Evolutionary conservation across 1,140 invertebrate species (phyloP), one percentile per base, ranked within the genome.

Genomic region (Lasaia peninsularis): DNA sequence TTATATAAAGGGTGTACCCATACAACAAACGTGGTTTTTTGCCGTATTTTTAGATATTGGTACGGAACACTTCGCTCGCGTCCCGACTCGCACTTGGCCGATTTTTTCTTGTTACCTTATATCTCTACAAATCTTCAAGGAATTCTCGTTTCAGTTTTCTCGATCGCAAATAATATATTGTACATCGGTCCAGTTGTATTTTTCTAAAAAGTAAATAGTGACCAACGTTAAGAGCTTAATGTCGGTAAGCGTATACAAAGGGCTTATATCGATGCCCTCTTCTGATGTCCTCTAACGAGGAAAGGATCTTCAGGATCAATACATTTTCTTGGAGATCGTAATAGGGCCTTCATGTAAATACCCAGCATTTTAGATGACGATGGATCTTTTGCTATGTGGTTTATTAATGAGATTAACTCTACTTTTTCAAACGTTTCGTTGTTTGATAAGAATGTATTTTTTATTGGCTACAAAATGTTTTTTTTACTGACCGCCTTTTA

Each of bases 161-260:
- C 24, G 24, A 28, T 28, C 8, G 24, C 24, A 28, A 28, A 7
- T 4, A 28, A 0, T 7, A n/a, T n/a, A 28, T 28, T 28, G 24
- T 28, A 4, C 24, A 28, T n/a, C 24, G 8, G 28, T 54, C 14
- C 18, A 44, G 52, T 52, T 37, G 18, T 8, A 50, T 55, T 54
- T 60, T 50, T 20, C 33, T 50, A 14, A 65, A 78, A 73, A 67
- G 75, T 80, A 83, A 82, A 86, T 80, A 81, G 69, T 77, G 73
- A 56, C 59, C 71, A 70, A 74, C 73, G 76, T 65, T 84, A 84
- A 84, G 84, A 86, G 76, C 69, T 67, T 84, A 84, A 80, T 80
- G 75, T 70, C 56, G 65, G 51, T 81, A 75, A 82, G 72, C 70
- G 73, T 71, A 68, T 69, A 80, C 75, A 82, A 84, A 74, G 70